Percentiles rank a stretch among this genome's conserved stretches.
Evolutionary conservation across 2,888 invertebrate species (phyloP).

Genomic region (Mantis religiosa): DNA sequence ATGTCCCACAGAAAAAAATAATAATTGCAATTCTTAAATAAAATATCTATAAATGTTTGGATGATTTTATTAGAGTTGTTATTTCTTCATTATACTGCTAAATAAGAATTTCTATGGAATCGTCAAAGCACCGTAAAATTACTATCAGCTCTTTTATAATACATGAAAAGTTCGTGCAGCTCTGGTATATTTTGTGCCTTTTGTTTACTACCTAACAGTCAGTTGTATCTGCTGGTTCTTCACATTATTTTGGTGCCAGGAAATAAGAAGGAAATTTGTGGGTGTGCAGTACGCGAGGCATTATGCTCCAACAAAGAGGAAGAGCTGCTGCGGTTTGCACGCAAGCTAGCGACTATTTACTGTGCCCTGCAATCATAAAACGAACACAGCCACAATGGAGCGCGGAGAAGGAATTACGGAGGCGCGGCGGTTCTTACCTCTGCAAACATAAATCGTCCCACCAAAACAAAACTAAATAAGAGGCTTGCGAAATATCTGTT

Average conservation of each 20-base stretch:
- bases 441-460: background rate
- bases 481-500: background rate
- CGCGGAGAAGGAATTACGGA: background rate
- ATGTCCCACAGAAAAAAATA: too few relatives aligned
- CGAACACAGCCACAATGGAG: background rate
- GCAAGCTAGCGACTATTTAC: background rate
- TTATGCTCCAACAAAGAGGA: background rate
- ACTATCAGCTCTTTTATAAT: too few relatives aligned
- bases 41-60: too few relatives aligned
- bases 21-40: too few relatives aligned
- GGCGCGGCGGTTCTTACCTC: background rate
- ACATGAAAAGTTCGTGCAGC: too few relatives aligned
- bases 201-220: too few relatives aligned
- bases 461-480: background rate
- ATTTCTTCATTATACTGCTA: too few relatives aligned
- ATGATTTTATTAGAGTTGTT: too few relatives aligned
- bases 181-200: too few relatives aligned
- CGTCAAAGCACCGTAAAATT: too few relatives aligned
- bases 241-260: background rate
- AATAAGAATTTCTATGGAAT: too few relatives aligned
- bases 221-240: background rate
- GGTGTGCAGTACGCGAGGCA: background rate
- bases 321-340: background rate
- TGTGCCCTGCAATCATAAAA: background rate
- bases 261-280: background rate